Percentiles rank a stretch among this genome's conserved stretches.
Conservation (phyloP, 2,113 vertebrate genomes). For the Barnardius zonarius region DNA sequence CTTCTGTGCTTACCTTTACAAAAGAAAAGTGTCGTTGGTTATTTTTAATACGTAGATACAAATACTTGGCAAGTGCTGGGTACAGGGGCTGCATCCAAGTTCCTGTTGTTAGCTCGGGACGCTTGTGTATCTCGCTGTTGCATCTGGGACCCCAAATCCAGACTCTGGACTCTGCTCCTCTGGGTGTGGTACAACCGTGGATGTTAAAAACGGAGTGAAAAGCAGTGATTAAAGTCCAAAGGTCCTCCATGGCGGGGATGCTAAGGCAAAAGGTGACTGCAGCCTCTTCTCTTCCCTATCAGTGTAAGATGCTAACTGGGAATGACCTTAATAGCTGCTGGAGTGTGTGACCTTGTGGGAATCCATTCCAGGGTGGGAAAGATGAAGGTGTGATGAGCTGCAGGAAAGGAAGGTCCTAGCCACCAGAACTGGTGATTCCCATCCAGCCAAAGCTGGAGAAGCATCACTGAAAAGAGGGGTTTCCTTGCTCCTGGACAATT, state of each 20-base stretch:
- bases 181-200: no score
- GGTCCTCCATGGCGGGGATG: rapidly evolving
- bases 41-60: neutral
- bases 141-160: constrained; percentile 24
- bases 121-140: neutral
- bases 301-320: neutral
- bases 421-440: neutral
- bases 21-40: neutral
- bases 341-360: neutral
- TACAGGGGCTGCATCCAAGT: neutral
- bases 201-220: rapidly evolving
- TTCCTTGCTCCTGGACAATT: neutral
- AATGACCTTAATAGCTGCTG: neutral
- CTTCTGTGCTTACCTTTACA: constrained; percentile 31
- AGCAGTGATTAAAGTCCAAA: neutral
- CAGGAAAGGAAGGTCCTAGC: neutral
- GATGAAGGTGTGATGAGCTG: neutral
- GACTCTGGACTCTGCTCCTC: neutral
- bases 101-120: neutral
- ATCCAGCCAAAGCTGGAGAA: neutral
- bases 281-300: neutral
- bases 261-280: neutral
- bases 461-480: neutral
- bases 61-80: constrained; percentile 1
- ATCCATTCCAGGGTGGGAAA: neutral